phyloP scores from a whole-genome alignment of 2,888 invertebrate genomes.

The Emmelina monodactyla region DNA sequence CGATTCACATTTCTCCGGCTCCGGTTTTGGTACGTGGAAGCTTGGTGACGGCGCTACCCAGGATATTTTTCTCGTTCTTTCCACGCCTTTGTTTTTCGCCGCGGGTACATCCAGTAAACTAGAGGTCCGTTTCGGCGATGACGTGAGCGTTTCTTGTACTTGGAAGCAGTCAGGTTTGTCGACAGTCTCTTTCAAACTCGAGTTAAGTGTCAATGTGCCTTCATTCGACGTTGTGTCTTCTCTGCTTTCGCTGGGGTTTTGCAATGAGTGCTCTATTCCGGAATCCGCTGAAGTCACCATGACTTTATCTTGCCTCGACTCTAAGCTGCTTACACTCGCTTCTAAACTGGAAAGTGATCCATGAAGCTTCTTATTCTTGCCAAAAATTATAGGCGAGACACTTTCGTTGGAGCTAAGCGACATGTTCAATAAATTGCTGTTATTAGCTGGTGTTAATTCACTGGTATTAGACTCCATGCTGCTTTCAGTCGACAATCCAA shows the following conservation, averaged over 20 bases:
- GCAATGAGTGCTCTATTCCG: conserved; percentile 53
- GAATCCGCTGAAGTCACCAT: conserved; percentile 60
- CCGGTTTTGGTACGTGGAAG: conserved; percentile 41
- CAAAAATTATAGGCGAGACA: conserved; percentile 53
- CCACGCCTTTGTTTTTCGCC: conserved; percentile 41
- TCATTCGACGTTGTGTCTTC: conserved; percentile 57
- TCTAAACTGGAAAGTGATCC: conserved; percentile 56
- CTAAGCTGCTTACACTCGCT: conserved; percentile 57
- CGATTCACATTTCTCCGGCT: conserved; percentile 35
- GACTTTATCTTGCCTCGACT: conserved; percentile 43
- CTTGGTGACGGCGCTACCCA: conserved; percentile 64
- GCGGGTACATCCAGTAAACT: conserved; percentile 55
- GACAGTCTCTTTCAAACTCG: conserved; percentile 41
- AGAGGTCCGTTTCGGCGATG: conserved; percentile 44
- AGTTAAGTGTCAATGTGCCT: conserved; percentile 55
- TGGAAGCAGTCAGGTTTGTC: conserved; percentile 26
- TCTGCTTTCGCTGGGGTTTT: conserved; percentile 40
- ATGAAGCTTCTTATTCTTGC: conserved; percentile 45
- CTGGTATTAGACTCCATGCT: conserved; percentile 49
- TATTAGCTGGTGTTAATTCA: conserved; percentile 45
- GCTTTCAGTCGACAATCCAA: conserved; percentile 39
- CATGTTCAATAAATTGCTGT: conserved; percentile 36
- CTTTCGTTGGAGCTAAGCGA: conserved; percentile 59
- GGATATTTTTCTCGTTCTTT: conserved; percentile 66
- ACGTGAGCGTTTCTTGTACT: conserved; percentile 34